phyloP scores from a whole-genome alignment of 2,113 vertebrate genomes.

The Halichoeres trimaculatus region DNA sequence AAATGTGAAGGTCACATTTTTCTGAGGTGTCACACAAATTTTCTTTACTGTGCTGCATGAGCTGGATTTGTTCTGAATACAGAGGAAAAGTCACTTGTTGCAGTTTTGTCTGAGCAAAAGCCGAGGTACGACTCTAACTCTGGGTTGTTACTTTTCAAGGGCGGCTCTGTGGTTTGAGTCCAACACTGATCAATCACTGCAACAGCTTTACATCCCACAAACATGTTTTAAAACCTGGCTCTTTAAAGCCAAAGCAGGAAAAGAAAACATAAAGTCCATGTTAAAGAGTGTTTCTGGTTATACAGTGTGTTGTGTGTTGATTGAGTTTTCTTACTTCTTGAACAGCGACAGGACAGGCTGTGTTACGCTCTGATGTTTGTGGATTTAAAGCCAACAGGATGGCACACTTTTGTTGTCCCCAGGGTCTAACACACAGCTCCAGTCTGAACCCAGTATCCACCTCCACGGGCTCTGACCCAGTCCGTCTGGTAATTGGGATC shows the following conservation, averaged over 20 bases:
- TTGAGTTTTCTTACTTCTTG: neutral
- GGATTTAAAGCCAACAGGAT: conserved; percentile 29
- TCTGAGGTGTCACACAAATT: neutral
- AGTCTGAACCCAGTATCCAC: conserved; percentile 26
- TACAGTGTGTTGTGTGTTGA: neutral
- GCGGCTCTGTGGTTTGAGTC: no score
- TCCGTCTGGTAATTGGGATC: conserved; percentile 90
- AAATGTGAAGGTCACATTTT: no score
- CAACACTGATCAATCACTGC: neutral
- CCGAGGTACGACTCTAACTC: no score
- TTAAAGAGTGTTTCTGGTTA: no score
- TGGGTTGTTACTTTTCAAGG: no score
- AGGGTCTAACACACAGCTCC: conserved; percentile 34
- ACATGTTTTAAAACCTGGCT: neutral
- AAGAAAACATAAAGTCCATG: neutral
- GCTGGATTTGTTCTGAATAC: neutral
- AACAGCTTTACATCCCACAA: neutral
- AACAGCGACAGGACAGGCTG: neutral
- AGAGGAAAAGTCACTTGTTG: neutral
- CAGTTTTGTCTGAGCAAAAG: no score
- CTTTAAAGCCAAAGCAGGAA: neutral
- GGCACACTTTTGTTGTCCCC: conserved; percentile 21
- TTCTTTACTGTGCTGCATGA: neutral
- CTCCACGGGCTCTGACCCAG: conserved; percentile 68
- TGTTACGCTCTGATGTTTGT: neutral